Evolutionary conservation across 2,888 invertebrate species (phyloP).

Genomic region (Octonoba sinensis): DNA sequence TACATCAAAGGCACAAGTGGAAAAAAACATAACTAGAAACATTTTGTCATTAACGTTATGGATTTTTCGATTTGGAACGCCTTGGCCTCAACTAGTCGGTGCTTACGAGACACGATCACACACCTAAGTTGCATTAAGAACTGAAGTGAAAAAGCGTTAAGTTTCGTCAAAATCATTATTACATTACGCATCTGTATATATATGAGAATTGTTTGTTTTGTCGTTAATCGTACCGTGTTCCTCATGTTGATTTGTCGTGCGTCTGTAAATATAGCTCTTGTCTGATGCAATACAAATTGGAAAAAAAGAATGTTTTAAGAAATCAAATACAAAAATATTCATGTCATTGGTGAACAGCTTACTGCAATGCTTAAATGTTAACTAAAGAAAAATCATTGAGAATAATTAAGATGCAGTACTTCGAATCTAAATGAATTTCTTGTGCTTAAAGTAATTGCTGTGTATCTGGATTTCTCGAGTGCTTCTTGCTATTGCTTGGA

Average conservation of each 20-base stretch:
- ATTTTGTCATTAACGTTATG: too few species aligned
- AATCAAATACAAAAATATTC: constrained; percentile 8
- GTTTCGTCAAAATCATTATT: constrained; percentile 57
- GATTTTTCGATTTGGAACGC: constrained; percentile 2
- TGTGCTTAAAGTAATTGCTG: constrained; percentile 49
- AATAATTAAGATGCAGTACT: constrained; percentile 4
- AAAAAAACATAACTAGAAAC: too few species aligned
- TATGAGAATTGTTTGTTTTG: constrained; percentile 50
- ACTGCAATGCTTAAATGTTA: too few species aligned
- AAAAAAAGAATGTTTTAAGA: neutral
- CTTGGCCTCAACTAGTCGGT: constrained; percentile 61
- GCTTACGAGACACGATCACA: constrained; percentile 52
- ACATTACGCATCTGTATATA: constrained; percentile 50
- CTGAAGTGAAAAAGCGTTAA: constrained; percentile 33
- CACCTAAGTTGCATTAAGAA: constrained; percentile 51
- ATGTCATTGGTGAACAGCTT: too few species aligned
- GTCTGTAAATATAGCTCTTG: constrained; percentile 49
- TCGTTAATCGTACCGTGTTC: constrained; percentile 50
- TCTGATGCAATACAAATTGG: neutral
- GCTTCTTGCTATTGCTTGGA: constrained; percentile 53
- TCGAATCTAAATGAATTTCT: constrained; percentile 15
- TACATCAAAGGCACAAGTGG: too few species aligned
- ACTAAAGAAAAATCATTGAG: too few species aligned
- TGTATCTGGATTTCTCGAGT: constrained; percentile 46
- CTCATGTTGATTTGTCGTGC: constrained; percentile 54